Evolutionary conservation across 2,113 vertebrate species (phyloP).

Genomic region (Thinocorus orbignyianus): DNA sequence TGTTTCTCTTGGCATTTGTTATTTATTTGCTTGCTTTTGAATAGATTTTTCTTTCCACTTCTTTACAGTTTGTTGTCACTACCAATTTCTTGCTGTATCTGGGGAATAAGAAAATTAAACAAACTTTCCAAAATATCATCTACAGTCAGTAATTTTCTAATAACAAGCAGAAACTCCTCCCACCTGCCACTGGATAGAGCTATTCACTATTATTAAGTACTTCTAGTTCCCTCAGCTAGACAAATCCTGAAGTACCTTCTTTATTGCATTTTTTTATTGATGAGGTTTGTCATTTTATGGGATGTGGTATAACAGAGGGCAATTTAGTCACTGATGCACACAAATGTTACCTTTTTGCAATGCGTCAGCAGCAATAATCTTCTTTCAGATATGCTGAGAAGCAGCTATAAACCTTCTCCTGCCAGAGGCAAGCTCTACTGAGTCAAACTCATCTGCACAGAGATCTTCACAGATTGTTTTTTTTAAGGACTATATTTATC

Average conservation of each 20-base stretch:
- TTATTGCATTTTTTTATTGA: slow-evolving; percentile 58
- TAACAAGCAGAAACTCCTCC: slow-evolving; percentile 13
- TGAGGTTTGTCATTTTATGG: slow-evolving; percentile 63
- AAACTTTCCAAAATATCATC: not conserved
- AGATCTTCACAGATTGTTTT: not conserved
- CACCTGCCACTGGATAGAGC: not conserved
- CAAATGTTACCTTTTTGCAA: slow-evolving; percentile 63
- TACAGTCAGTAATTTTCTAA: not conserved
- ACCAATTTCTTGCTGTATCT: not conserved
- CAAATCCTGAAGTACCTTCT: slow-evolving; percentile 31
- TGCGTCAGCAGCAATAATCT: slow-evolving; percentile 58
- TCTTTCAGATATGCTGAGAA: slow-evolving; percentile 41
- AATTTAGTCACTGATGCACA: slow-evolving; percentile 66
- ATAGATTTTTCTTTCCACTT: not conserved
- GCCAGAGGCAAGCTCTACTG: slow-evolving; percentile 41
- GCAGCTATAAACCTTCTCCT: slow-evolving; percentile 54
- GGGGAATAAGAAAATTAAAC: not conserved
- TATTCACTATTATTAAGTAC: slow-evolving; percentile 16
- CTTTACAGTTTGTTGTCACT: not conserved
- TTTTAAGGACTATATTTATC: not conserved
- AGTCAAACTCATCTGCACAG: not conserved
- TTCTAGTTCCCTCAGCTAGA: slow-evolving; percentile 15
- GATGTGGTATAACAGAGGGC: slow-evolving; percentile 51
- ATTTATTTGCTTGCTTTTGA: not conserved
- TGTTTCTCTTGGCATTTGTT: not conserved